Evolutionary conservation across 1,140 invertebrate genomes (phyloP).

Genomic region (Lucilia cuprina): DNA sequence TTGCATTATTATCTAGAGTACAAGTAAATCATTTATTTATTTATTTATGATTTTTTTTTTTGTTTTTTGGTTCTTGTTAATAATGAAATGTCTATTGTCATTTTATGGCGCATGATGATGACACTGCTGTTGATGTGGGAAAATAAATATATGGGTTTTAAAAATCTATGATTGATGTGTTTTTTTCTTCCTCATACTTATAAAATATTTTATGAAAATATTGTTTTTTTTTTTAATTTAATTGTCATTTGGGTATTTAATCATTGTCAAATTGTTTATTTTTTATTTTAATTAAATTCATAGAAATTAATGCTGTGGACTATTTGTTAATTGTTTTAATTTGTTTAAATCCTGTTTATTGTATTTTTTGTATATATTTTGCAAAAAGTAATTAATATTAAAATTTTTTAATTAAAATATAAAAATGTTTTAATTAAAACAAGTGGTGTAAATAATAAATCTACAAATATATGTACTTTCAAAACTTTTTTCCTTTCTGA

Average conservation of each 20-base stretch:
- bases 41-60: not conserved
- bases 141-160: not conserved
- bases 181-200: too few species aligned
- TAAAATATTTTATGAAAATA: too few species aligned
- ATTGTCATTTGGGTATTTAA: slow-evolving; percentile 1
- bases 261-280: not conserved
- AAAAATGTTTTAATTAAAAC: too few species aligned
- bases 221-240: not conserved
- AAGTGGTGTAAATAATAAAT: too few species aligned
- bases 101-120: not conserved
- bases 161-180: not conserved
- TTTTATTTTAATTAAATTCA: not conserved
- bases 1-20: not conserved
- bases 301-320: not conserved
- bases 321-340: too few species aligned
- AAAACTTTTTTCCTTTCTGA: too few species aligned
- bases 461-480: too few species aligned
- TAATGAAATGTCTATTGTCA: slow-evolving; percentile 3
- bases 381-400: too few species aligned
- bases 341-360: too few species aligned
- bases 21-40: not conserved
- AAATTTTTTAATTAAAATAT: too few species aligned
- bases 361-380: too few species aligned
- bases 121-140: not conserved
- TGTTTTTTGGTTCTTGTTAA: not conserved